phyloP scores from a whole-genome alignment of 37 sponge, comb jelly and placozoan species.

The Spongia lamella region DNA sequence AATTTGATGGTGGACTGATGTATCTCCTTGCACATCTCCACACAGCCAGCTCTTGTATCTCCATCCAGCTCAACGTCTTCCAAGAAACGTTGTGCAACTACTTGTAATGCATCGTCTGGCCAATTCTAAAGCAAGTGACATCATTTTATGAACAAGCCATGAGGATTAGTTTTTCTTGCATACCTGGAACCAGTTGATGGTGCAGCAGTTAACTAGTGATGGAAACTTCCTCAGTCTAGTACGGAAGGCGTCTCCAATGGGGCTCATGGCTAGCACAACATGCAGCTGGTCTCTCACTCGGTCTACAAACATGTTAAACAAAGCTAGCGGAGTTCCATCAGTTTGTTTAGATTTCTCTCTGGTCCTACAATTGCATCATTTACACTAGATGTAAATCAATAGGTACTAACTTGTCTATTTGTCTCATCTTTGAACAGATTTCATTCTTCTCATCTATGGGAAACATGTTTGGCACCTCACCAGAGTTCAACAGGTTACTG shows the following conservation, averaged over 20 bases:
- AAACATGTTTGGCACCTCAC: slow-evolving; percentile 98
- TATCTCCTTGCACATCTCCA: slow-evolving; percentile 92
- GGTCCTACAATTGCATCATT: slow-evolving; percentile 33
- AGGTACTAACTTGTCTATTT: slow-evolving; percentile 88
- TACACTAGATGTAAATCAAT: background rate
- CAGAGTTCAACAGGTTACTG: slow-evolving; percentile 90
- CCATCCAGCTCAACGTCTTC: slow-evolving; percentile 92
- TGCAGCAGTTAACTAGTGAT: slow-evolving; percentile 98
- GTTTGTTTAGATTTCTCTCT: slow-evolving; percentile 93
- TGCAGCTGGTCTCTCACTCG: slow-evolving; percentile 95
- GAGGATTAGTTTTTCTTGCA: background rate
- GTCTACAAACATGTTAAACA: slow-evolving; percentile 95
- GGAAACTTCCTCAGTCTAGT: slow-evolving; percentile 93
- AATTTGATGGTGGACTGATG: slow-evolving; percentile 84
- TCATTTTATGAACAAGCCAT: background rate
- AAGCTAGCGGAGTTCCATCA: slow-evolving; percentile 93
- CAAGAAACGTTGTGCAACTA: slow-evolving; percentile 93
- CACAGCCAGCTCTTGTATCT: slow-evolving; percentile 67
- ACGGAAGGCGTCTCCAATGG: slow-evolving; percentile 96
- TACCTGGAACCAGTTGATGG: slow-evolving; percentile 99
- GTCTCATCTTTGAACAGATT: slow-evolving; percentile 90
- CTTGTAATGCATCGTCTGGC: slow-evolving; percentile 96
- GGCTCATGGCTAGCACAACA: slow-evolving; percentile 97
- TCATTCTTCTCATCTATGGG: slow-evolving; percentile 95
- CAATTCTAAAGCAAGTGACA: slow-evolving; percentile 62